Conservation (phyloP, 1,140 invertebrate species). For the Drosophila azteca region DNA sequence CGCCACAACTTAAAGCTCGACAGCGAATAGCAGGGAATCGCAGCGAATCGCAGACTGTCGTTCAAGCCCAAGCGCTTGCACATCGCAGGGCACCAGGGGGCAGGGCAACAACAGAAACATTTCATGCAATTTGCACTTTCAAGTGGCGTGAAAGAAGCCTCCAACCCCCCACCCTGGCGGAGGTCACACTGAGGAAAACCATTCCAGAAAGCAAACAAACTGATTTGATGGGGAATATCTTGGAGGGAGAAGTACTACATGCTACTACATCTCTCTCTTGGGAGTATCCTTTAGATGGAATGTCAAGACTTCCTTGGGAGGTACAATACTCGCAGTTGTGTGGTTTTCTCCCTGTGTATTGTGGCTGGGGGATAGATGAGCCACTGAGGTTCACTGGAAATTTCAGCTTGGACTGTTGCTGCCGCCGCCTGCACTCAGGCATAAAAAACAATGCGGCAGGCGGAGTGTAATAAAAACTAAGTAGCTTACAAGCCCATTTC, state of each 20-base stretch:
- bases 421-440: constrained; percentile 38
- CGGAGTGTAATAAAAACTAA: constrained; percentile 81
- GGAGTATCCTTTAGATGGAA: no score
- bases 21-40: constrained; percentile 11
- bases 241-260: no score
- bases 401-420: constrained; percentile 40
- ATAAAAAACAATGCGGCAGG: constrained; percentile 77
- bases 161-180: no score
- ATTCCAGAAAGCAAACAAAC: no score
- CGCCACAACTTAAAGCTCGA: constrained; percentile 51
- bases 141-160: constrained; percentile 57
- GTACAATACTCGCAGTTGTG: not conserved
- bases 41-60: constrained; percentile 8
- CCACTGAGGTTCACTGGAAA: constrained; percentile 21
- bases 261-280: no score
- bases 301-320: no score
- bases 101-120: constrained; percentile 28
- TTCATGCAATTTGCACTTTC: constrained; percentile 60
- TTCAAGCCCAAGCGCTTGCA: constrained; percentile 14
- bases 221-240: no score
- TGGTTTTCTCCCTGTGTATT: constrained; percentile 4
- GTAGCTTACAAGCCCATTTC: constrained; percentile 78
- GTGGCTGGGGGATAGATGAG: constrained; percentile 22
- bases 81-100: not conserved
- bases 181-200: not conserved